A percentile compares a stretch with the other conserved stretches of the same genome.
Evolutionary conservation across 2,113 vertebrate species (phyloP).

Genomic region (Sterrhoptilus dennistouni): DNA sequence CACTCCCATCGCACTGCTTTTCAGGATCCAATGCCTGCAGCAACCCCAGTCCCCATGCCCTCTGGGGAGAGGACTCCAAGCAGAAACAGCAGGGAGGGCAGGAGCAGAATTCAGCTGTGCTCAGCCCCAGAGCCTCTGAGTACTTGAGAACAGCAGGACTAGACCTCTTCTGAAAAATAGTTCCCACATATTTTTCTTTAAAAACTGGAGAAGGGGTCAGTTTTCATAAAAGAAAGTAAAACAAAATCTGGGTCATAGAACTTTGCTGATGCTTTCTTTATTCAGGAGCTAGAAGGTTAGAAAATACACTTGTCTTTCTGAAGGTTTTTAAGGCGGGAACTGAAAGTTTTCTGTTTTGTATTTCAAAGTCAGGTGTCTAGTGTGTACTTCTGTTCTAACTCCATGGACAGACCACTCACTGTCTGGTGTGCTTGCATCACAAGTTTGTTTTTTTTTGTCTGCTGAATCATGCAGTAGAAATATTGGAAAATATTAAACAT

Average conservation of each 20-base stretch:
- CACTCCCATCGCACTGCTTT: neutral
- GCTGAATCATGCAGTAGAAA: neutral
- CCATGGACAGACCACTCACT: neutral
- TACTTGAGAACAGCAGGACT: neutral
- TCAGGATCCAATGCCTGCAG: neutral
- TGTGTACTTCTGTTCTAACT: neutral
- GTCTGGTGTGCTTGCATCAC: neutral
- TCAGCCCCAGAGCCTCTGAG: neutral
- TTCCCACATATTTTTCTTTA: neutral
- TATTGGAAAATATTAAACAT: neutral
- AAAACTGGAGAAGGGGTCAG: neutral
- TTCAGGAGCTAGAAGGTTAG: neutral
- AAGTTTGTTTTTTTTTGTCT: neutral
- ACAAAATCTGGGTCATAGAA: neutral
- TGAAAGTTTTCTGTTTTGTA: neutral
- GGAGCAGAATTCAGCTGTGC: neutral
- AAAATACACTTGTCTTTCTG: neutral
- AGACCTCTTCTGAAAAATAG: neutral
- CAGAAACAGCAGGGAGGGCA: neutral
- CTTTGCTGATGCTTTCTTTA: neutral
- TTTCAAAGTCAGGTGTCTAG: neutral
- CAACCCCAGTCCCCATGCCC: rapidly evolving
- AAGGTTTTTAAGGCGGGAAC: neutral
- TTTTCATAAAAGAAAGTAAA: neutral
- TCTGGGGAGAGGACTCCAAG: neutral